Conservation (phyloP, 2,888 invertebrate species). For the Loripinus fragilis region DNA sequence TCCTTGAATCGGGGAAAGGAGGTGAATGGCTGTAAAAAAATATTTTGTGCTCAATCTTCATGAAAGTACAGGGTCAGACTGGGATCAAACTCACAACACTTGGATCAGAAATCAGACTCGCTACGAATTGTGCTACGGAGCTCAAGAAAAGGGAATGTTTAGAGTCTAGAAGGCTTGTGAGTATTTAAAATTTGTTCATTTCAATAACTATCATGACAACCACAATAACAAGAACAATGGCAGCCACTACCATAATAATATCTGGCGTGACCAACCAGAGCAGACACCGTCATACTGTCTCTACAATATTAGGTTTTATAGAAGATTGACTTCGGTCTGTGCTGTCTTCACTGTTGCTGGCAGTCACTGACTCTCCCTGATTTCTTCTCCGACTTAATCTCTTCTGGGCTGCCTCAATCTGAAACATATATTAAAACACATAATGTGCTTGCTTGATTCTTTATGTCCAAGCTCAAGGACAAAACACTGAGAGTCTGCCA, state of each 20-base stretch:
- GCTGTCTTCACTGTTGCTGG: conserved; percentile 15
- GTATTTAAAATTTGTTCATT: conserved; percentile 58
- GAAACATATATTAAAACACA: too few relatives aligned
- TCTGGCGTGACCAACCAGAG: conserved; percentile 78
- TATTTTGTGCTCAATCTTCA: too few relatives aligned
- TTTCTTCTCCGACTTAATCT: conserved; percentile 51
- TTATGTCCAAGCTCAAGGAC: too few relatives aligned
- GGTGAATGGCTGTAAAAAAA: too few relatives aligned
- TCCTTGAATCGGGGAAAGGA: too few relatives aligned
- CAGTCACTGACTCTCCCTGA: conserved; percentile 5
- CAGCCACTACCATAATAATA: conserved; percentile 66
- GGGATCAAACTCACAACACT: too few relatives aligned
- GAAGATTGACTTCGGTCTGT: conserved; percentile 5
- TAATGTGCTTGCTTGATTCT: too few relatives aligned
- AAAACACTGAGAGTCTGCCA: too few relatives aligned
- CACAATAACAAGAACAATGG: conserved; percentile 58
- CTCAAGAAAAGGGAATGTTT: too few relatives aligned
- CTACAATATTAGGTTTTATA: conserved; percentile 24
- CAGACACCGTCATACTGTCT: conserved; percentile 79
- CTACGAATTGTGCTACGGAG: too few relatives aligned
- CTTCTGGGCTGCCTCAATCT: conserved; percentile 71
- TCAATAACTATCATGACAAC: conserved; percentile 57
- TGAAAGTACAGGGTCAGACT: too few relatives aligned
- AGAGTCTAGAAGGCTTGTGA: not conserved
- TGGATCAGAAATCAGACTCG: too few relatives aligned